Percentiles rank a stretch among this genome's conserved stretches.
Evolutionary conservation across 2,797 vertebrate species (phyloP).

Genomic region (Tachyglossus aculeatus): DNA sequence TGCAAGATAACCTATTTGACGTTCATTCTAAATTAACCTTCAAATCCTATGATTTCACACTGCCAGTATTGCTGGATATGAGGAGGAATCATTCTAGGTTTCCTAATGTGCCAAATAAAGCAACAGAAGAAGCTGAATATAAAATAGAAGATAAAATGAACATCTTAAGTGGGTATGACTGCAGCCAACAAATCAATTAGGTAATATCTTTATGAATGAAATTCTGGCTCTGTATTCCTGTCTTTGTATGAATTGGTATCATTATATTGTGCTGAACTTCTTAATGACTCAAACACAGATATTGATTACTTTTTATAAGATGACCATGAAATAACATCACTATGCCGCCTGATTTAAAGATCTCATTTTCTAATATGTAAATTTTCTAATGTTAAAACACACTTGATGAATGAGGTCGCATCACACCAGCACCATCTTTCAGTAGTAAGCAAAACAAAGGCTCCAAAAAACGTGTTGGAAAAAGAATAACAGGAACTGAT

Average conservation of each 20-base stretch:
- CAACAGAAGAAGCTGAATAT: not conserved
- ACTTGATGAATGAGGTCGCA: too few species aligned
- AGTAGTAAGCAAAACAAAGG: too few species aligned
- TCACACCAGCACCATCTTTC: too few species aligned
- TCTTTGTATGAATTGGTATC: constrained; percentile 24
- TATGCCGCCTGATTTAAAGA: constrained; percentile 2
- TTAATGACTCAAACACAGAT: constrained; percentile 23
- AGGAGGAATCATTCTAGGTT: not conserved
- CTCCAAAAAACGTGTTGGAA: too few species aligned
- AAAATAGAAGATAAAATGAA: not conserved
- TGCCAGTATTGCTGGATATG: constrained; percentile 10
- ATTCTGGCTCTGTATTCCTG: constrained; percentile 12
- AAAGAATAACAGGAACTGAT: too few species aligned
- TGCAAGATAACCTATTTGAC: not conserved
- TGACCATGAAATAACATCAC: constrained; percentile 33
- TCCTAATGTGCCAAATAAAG: constrained; percentile 7
- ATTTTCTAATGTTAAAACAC: constrained; percentile 19
- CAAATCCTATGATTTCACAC: not conserved
- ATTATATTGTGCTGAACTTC: constrained; percentile 22
- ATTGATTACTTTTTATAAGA: constrained; percentile 33
- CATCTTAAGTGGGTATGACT: constrained; percentile 7
- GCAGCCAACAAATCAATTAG: constrained; percentile 2
- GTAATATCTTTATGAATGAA: constrained; percentile 26
- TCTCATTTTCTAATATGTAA: not conserved
- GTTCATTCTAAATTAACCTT: not conserved